Conservation (phyloP, 2,888 invertebrate genomes). For the Trimorus sp. region DNA sequence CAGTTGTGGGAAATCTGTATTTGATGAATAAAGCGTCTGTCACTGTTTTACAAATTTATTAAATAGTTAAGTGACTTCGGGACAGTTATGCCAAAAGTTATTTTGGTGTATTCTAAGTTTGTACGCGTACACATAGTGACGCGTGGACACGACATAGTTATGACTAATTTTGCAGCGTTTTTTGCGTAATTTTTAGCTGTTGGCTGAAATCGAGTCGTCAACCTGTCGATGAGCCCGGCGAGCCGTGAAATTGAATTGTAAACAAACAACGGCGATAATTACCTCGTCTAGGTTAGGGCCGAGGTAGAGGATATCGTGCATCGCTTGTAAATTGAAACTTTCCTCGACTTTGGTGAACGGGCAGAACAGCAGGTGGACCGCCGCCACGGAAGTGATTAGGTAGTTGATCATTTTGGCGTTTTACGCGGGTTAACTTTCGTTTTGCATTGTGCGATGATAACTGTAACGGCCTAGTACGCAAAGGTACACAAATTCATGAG, state of each 20-base stretch:
- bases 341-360: slow-evolving; percentile 99
- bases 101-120: slow-evolving; percentile 64
- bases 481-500: slow-evolving; percentile 22
- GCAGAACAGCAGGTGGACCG: slow-evolving; percentile 91
- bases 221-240: slow-evolving; percentile 21
- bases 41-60: slow-evolving; percentile 42
- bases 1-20: too few relatives aligned
- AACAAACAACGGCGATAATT: slow-evolving; percentile 71
- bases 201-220: slow-evolving; percentile 5
- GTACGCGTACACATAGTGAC: slow-evolving; percentile 49
- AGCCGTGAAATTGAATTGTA: slow-evolving; percentile 19
- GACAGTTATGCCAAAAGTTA: slow-evolving; percentile 59
- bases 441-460: slow-evolving; percentile 32
- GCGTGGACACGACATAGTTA: slow-evolving; percentile 41
- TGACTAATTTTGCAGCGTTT: slow-evolving; percentile 73
- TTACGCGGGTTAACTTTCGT: slow-evolving; percentile 31
- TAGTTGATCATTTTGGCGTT: slow-evolving; percentile 84
- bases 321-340: slow-evolving; percentile 99
- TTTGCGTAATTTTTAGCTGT: slow-evolving; percentile 69
- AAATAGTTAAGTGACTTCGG: slow-evolving; percentile 43
- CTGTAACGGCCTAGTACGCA: background rate
- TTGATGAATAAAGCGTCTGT: slow-evolving; percentile 29
- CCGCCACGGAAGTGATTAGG: slow-evolving; percentile 88
- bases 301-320: slow-evolving; percentile 97
- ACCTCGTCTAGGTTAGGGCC: slow-evolving; percentile 92